Evolutionary conservation across 2,888 invertebrate species (phyloP).

Genomic region (Amaurobius ferox): DNA sequence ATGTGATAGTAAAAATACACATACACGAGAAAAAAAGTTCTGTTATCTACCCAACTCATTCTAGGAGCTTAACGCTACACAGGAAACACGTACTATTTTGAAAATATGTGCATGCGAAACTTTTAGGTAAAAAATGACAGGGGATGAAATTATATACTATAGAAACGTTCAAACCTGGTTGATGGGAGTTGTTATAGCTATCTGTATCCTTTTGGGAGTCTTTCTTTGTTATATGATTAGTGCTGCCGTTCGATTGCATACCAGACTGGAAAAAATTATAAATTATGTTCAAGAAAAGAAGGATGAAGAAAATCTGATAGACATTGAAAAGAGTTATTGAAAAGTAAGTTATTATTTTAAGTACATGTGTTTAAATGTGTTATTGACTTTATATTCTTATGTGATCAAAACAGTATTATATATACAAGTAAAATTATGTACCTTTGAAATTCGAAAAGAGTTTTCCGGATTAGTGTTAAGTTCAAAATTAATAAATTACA

Average conservation of each 20-base stretch:
- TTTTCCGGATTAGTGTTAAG: too few species aligned
- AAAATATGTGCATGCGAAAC: neutral
- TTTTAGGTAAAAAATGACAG: neutral
- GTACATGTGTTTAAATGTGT: too few species aligned
- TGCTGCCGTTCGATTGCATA: slow-evolving; percentile 41
- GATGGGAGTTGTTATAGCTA: slow-evolving; percentile 38
- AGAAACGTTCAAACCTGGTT: slow-evolving; percentile 42
- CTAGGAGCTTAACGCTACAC: too few species aligned
- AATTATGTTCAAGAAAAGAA: slow-evolving; percentile 23
- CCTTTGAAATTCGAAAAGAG: too few species aligned
- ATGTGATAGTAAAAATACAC: too few species aligned
- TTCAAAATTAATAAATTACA: too few species aligned
- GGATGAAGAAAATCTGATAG: slow-evolving; percentile 9
- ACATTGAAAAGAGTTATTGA: neutral
- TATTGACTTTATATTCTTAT: too few species aligned
- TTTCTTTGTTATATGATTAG: slow-evolving; percentile 54
- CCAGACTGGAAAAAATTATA: slow-evolving; percentile 31
- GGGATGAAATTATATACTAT: slow-evolving; percentile 34
- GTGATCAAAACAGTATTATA: too few species aligned
- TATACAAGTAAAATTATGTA: too few species aligned
- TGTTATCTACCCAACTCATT: too few species aligned
- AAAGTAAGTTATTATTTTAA: neutral
- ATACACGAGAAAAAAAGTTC: too few species aligned
- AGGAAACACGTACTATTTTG: too few species aligned
- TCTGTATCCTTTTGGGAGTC: slow-evolving; percentile 45